A percentile compares a stretch with the other conserved stretches of the same genome.
These are phyloP conservation scores for Myopa tessellatipennis DNA, from an alignment of 2,888 invertebrate genomes.

Conservation along the genomic window DNA sequence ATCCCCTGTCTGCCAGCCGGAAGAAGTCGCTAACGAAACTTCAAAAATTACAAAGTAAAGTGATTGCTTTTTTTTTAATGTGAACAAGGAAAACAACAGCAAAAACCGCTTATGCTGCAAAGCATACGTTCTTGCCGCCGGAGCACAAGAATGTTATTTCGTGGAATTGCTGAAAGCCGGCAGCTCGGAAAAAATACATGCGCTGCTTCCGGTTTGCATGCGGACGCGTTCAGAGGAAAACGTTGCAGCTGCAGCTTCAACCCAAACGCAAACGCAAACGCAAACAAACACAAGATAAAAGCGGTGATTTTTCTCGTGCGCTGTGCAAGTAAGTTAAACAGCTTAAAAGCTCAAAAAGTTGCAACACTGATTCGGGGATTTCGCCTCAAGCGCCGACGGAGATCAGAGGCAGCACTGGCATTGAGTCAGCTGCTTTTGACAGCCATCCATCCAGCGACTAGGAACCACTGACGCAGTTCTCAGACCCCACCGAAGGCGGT, in stretches of 20 bases:
- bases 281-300: conserved; percentile 19
- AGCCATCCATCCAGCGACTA: conserved; percentile 54
- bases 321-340: not conserved
- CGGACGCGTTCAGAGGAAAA: not conserved
- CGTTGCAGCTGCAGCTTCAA: conserved; percentile 45
- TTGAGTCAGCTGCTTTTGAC: conserved; percentile 58
- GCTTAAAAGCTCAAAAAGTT: not conserved
- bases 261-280: conserved; percentile 52
- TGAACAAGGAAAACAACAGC: conserved; percentile 8
- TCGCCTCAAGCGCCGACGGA: not conserved
- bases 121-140: conserved; percentile 22
- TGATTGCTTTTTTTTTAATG: conserved; percentile 13
- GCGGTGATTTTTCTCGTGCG: conserved; percentile 3
- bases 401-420: conserved; percentile 56
- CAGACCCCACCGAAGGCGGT: not conserved
- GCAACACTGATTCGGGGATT: conserved; percentile 2
- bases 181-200: not conserved
- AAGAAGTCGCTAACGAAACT: not conserved
- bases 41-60: conserved; percentile 14
- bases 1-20: not conserved
- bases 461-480: not conserved
- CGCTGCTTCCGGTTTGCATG: conserved; percentile 20
- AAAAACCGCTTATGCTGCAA: conserved; percentile 37
- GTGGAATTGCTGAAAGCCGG: conserved; percentile 26
- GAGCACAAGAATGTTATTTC: conserved; percentile 35